Evolutionary conservation across 2,888 invertebrate genomes (phyloP), one percentile per base, ranked within the genome.

Genomic region (Yponomeuta plumbellus): DNA sequence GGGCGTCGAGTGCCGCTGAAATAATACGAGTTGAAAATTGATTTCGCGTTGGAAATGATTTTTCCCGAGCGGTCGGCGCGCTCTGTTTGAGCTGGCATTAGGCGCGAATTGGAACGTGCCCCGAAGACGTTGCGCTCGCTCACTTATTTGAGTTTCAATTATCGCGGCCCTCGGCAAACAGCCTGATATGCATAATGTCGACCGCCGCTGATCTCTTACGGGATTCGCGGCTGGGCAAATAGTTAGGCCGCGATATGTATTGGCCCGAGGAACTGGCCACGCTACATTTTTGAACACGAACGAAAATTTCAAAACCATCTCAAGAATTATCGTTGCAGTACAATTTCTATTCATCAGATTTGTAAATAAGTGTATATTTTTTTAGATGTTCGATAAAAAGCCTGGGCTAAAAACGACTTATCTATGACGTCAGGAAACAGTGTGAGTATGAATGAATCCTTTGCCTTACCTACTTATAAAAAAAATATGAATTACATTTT

Each of bases 51-150:
- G 58, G 21, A 58, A 58, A 58, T 58, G 58, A 58, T 58, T 58
- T 58, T 58, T 22, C 58, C 11, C 22, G 58, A 58, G 58, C 21
- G 58, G 21, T 58, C 58, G 20, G 20, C 58, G 21, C 58, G 44
- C 44, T 52, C 44, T 86, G 88, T 89, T 89, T 89, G 87, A 80
- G 77, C 76, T 79, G 72, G 87, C 87, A 88, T 90, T 87, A 90
- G 85, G 86, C 85, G 85, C 80, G 84, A 86, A 90, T 90, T 88
- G 90, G 81, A 86, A 88, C 90, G 89, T 89, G 90, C 89, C 88
- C 81, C 82, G 83, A 85, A 87, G 88, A 84, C 86, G 81, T 78
- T 79, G 58, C 80, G 73, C 74, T 84, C 83, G 80, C 81, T 80
- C 76, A 78, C 84, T 80, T 88, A 85, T 88, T 88, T 88, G 88